Evolutionary conservation across 2,888 invertebrate species (phyloP).

Genomic region (Cactoblastis cactorum): DNA sequence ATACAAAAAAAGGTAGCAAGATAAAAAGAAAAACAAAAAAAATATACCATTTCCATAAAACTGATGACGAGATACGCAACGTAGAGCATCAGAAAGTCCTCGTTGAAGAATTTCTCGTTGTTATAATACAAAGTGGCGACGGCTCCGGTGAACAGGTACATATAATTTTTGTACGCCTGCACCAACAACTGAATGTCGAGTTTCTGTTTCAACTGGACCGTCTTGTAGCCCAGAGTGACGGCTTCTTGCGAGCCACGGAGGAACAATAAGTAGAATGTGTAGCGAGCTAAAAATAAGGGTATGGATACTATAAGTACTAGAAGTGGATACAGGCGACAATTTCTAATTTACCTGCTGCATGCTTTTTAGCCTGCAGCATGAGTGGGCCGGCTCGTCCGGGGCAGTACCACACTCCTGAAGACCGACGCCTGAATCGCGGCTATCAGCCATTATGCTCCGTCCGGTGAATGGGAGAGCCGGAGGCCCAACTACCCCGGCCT

Average conservation of each 20-base stretch:
- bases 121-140: slow-evolving; percentile 26
- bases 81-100: slow-evolving; percentile 40
- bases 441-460: too few relatives aligned
- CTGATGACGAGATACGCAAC: slow-evolving; percentile 38
- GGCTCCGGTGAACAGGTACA: slow-evolving; percentile 25
- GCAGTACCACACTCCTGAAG: too few relatives aligned
- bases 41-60: slow-evolving; percentile 46
- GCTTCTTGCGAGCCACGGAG: slow-evolving; percentile 31
- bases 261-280: slow-evolving; percentile 38
- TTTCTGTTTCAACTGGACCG: slow-evolving; percentile 16
- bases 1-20: too few relatives aligned
- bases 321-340: too few relatives aligned
- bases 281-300: slow-evolving; percentile 42
- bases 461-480: too few relatives aligned
- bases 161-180: slow-evolving; percentile 26
- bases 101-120: slow-evolving; percentile 29
- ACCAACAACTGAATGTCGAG: slow-evolving; percentile 18
- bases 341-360: too few relatives aligned
- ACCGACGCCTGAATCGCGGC: too few relatives aligned
- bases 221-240: slow-evolving; percentile 22
- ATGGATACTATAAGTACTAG: too few relatives aligned
- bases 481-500: too few relatives aligned
- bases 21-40: not conserved
- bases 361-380: too few relatives aligned
- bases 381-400: too few relatives aligned